Percentiles rank a stretch among this genome's conserved stretches.
These are phyloP conservation scores for Pseudochirops corinnae DNA, from an alignment of 2,797 vertebrate species.

Conservation along the genomic window DNA sequence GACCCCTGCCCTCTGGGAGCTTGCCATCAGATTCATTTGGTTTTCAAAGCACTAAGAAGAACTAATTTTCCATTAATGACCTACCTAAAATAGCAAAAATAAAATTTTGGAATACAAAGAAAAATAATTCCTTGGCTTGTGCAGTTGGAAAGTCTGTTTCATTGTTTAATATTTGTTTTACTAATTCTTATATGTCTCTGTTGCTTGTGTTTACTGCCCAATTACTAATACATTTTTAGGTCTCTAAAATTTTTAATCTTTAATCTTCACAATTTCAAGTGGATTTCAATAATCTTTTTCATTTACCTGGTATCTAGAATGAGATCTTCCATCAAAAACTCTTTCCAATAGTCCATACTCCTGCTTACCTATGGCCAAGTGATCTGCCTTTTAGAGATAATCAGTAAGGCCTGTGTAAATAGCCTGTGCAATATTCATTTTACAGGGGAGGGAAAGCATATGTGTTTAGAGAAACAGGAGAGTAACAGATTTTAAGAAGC, in stretches of 20 bases:
- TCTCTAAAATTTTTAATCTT: conserved; percentile 89
- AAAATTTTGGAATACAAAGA: conserved; percentile 78
- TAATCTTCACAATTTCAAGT: conserved; percentile 86
- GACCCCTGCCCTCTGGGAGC: conserved; percentile 41
- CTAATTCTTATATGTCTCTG: conserved; percentile 85
- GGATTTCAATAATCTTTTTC: conserved; percentile 85
- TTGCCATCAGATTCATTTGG: conserved; percentile 36
- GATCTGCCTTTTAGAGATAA: conserved; percentile 76
- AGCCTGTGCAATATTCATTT: conserved; percentile 28
- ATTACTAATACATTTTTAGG: conserved; percentile 86
- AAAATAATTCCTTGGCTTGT: conserved; percentile 75
- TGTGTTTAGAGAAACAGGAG: neutral
- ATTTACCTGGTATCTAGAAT: conserved; percentile 82
- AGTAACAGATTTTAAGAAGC: conserved; percentile 19
- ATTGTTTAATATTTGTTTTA: conserved; percentile 86
- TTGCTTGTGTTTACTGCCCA: conserved; percentile 86
- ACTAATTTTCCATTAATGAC: conserved; percentile 74
- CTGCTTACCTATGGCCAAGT: conserved; percentile 77
- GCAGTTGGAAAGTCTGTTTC: conserved; percentile 79
- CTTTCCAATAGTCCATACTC: conserved; percentile 80
- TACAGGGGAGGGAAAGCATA: neutral
- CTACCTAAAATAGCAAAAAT: conserved; percentile 77
- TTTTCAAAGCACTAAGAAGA: conserved; percentile 70
- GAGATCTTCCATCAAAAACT: conserved; percentile 85
- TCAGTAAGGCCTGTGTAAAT: conserved; percentile 69